phyloP scores from a whole-genome alignment of 92 coral and sea anemone species.

The Parazoanthus swiftii region DNA sequence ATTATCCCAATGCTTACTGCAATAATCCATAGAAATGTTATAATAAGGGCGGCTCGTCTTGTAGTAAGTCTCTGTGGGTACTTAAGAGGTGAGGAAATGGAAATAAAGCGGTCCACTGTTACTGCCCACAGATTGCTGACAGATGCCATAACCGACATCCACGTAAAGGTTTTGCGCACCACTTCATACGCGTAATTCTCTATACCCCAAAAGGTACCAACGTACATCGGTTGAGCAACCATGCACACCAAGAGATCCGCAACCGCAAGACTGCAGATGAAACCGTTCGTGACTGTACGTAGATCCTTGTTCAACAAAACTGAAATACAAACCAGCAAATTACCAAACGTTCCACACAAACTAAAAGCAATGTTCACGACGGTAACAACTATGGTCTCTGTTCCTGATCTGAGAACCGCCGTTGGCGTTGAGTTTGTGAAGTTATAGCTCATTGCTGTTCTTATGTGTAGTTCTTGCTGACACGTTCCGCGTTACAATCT shows the following conservation, averaged over 20 bases:
- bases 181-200: conserved; percentile 39
- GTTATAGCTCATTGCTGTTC: conserved; percentile 26
- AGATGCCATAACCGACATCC: conserved; percentile 86
- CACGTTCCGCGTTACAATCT: neutral
- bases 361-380: conserved; percentile 78
- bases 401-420: conserved; percentile 41
- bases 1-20: conserved; percentile 66
- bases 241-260: conserved; percentile 89
- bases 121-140: conserved; percentile 85
- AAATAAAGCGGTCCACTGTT: conserved; percentile 85
- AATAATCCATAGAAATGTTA: conserved; percentile 65
- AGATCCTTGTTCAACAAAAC: conserved; percentile 63
- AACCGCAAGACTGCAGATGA: conserved; percentile 80
- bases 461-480: neutral
- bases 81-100: conserved; percentile 74
- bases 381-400: conserved; percentile 57
- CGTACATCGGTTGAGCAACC: conserved; percentile 91
- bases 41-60: conserved; percentile 49
- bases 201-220: conserved; percentile 60
- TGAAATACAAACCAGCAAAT: conserved; percentile 70
- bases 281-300: conserved; percentile 74
- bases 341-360: conserved; percentile 78
- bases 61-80: conserved; percentile 69
- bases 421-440: conserved; percentile 25
- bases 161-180: conserved; percentile 73